phyloP scores from a whole-genome alignment of 2,113 vertebrate species.

The Bubo bubo region DNA sequence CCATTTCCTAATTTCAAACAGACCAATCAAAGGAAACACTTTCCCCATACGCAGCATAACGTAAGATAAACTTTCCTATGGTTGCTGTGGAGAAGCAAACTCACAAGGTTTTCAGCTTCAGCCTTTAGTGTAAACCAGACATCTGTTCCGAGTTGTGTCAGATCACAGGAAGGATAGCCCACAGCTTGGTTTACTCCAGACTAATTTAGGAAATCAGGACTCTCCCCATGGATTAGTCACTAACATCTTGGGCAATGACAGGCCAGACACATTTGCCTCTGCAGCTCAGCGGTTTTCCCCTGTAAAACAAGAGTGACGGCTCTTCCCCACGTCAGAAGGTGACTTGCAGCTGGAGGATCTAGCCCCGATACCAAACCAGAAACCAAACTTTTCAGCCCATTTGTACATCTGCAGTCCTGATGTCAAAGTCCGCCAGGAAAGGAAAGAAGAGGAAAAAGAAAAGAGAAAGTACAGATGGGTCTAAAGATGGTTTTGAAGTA shows the following conservation, averaged over 20 bases:
- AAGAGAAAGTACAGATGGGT: neutral
- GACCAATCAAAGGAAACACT: constrained; percentile 30
- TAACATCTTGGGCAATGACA: constrained; percentile 19
- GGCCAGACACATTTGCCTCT: constrained; percentile 20
- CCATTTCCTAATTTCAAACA: constrained; percentile 51
- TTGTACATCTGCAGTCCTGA: neutral
- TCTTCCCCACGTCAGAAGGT: neutral
- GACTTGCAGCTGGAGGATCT: neutral
- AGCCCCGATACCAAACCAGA: neutral
- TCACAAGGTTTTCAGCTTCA: constrained; percentile 20
- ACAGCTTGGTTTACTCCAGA: constrained; percentile 55
- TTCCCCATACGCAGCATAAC: neutral
- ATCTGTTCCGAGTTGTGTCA: constrained; percentile 48
- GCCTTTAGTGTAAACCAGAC: constrained; percentile 30
- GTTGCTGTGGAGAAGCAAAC: constrained; percentile 40
- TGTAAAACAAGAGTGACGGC: rapidly evolving
- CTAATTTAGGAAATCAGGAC: constrained; percentile 65
- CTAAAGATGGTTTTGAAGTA: constrained; percentile 40
- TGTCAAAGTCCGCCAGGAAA: neutral
- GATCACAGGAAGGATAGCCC: constrained; percentile 64
- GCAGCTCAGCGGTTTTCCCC: neutral
- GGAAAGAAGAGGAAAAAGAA: constrained; percentile 9
- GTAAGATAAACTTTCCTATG: constrained; percentile 39
- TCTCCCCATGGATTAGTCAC: constrained; percentile 60
- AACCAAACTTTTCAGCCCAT: neutral